Evolutionary conservation across 2,797 vertebrate genomes (phyloP), one percentile per base, ranked within the genome.

Genomic region (Lagocephalus sceleratus): DNA sequence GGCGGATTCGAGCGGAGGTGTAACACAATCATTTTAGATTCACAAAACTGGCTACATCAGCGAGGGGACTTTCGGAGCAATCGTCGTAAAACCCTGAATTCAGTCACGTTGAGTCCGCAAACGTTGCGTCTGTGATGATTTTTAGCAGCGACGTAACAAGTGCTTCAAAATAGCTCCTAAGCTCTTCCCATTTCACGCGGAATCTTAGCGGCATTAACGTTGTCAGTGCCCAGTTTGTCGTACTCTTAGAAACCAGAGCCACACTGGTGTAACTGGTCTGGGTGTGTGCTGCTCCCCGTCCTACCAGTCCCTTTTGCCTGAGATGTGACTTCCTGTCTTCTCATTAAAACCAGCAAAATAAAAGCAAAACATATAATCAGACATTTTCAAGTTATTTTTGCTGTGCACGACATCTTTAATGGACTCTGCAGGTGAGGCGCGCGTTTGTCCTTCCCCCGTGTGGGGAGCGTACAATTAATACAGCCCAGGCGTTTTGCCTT

Each of bases 391-490:
- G 6, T 42, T 42, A 6, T 2, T 19, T 42, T 19, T 8, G 40
- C 40, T 19, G 6, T 42, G 64, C 44, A 68, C 46, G 69, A 46
- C 46, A 46, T 16, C 38, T 63, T 49, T 50, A 54, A 41, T 20
- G 26, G 32, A 14, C 32, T 35, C 32, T 35, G 32, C 32, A 35
- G 32, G 32, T 35, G 32, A 35, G 32, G 43, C 54, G 57, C 55
- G 2, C 56, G 66, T 54, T 41, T 57, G 51, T 73, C 56, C 59
- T 53, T 57, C 66, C 22, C 64, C 60, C 63, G 57, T 40, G 58
- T 45, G 51, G 68, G 56, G 57, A 79, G 74, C 69, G 76, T 68
- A 81, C 69, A 81, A 85, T 79, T 80, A 83, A 89, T 80, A 83
- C 58, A 39, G 51, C 44, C 66, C 21, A 26, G 46, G 75, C 65